Evolutionary conservation across 2,113 vertebrate genomes (phyloP).

Genomic region (Bujurquina vittata): DNA sequence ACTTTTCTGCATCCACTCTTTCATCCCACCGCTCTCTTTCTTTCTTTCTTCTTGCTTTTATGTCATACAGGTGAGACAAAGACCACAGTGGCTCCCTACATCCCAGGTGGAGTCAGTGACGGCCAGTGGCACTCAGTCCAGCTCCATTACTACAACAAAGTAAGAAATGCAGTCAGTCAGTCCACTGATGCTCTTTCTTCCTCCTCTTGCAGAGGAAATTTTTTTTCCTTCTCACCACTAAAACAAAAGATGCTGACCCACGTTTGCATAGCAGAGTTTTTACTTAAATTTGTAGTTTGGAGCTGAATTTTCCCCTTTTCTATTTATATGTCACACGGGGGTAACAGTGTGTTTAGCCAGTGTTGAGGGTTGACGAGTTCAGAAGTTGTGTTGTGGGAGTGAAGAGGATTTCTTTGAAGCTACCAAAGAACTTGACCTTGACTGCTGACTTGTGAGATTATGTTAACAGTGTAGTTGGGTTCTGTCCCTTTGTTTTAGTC

Average conservation of each 20-base stretch:
- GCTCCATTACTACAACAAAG: constrained; percentile 98
- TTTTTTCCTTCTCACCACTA: neutral
- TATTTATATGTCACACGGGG: neutral
- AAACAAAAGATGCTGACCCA: neutral
- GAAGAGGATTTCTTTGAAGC: constrained; percentile 23
- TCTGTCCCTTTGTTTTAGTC: neutral
- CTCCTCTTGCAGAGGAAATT: neutral
- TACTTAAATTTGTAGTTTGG: neutral
- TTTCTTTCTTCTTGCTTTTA: neutral
- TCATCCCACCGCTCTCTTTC: neutral
- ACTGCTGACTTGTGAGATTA: constrained; percentile 23
- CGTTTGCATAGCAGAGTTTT: neutral
- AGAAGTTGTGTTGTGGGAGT: neutral
- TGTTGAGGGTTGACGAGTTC: neutral
- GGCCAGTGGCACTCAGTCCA: constrained; percentile 95
- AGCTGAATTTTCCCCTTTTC: neutral
- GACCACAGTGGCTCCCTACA: constrained; percentile 87
- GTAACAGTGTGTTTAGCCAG: neutral
- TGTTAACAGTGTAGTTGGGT: neutral
- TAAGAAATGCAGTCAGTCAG: constrained; percentile 66
- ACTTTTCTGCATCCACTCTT: neutral
- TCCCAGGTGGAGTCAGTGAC: constrained; percentile 91
- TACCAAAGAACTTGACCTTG: constrained; percentile 18
- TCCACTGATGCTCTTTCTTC: neutral
- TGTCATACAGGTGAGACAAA: constrained; percentile 87